phyloP scores from a whole-genome alignment of 2,888 invertebrate species.

The Sthenelais limicola region DNA sequence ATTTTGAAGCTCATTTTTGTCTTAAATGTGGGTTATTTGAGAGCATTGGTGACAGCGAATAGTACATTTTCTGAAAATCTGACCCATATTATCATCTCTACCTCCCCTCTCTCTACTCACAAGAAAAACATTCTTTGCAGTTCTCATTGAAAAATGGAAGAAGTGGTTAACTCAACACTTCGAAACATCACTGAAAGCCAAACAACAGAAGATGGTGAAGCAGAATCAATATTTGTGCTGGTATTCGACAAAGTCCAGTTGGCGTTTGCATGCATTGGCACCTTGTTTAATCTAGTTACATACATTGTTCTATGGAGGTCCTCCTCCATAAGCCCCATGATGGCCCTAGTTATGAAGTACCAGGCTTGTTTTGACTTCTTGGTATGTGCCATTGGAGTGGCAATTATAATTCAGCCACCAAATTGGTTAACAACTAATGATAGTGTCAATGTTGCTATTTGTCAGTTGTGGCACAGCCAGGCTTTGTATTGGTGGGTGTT shows the following conservation, averaged over 20 bases:
- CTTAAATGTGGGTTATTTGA: too few relatives aligned
- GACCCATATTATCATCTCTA: too few relatives aligned
- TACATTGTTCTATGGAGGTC: constrained; percentile 4
- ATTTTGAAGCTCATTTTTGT: too few relatives aligned
- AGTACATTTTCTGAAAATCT: too few relatives aligned
- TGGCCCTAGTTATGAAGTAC: constrained; percentile 8
- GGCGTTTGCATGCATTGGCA: constrained; percentile 7
- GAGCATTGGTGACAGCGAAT: too few relatives aligned
- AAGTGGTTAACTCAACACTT: too few relatives aligned
- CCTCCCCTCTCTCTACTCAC: too few relatives aligned
- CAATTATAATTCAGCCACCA: constrained; percentile 22
- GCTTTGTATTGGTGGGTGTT: constrained; percentile 26
- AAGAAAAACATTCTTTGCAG: too few relatives aligned
- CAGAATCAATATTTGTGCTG: not conserved
- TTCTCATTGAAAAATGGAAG: too few relatives aligned
- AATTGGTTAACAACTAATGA: not conserved
- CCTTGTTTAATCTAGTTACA: not conserved
- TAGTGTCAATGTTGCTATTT: not conserved
- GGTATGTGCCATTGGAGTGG: not conserved
- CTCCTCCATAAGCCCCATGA: constrained; percentile 3
- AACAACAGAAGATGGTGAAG: too few relatives aligned
- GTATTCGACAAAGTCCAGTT: constrained; percentile 3
- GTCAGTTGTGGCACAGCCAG: constrained; percentile 30
- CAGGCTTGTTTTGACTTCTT: constrained; percentile 15
- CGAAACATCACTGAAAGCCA: too few relatives aligned